Conservation (phyloP, 1,140 invertebrate species). For the Lasioglossum baleicum region DNA sequence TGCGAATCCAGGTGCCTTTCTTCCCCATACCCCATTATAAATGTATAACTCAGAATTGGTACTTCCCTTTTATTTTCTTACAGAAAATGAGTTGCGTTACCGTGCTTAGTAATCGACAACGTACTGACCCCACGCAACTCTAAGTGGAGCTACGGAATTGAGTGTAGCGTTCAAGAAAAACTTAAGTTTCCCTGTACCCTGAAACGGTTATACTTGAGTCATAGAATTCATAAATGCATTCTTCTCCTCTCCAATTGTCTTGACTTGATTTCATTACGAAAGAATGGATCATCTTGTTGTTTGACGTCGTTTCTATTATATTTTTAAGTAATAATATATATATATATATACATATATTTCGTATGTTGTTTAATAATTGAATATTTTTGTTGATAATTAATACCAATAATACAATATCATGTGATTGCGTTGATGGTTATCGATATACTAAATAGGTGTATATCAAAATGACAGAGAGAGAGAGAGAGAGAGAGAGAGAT, state of each 20-base stretch:
- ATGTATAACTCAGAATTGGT: constrained; percentile 27
- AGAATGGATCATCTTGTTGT: constrained; percentile 75
- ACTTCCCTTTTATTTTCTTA: constrained; percentile 7
- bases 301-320: constrained; percentile 67
- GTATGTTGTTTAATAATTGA: constrained; percentile 67
- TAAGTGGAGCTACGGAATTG: constrained; percentile 60
- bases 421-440: constrained; percentile 69
- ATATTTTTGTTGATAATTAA: constrained; percentile 72
- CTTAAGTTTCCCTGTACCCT: constrained; percentile 29
- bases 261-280: constrained; percentile 77
- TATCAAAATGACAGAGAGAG: constrained; percentile 60
- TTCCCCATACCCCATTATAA: constrained; percentile 12
- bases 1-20: constrained; percentile 67
- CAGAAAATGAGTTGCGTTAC: neutral
- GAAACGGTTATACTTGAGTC: constrained; percentile 11
- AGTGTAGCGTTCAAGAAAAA: constrained; percentile 63
- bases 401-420: constrained; percentile 63
- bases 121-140: constrained; percentile 70
- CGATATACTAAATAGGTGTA: constrained; percentile 58
- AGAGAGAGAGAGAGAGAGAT: constrained; percentile 67
- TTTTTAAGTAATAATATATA: constrained; percentile 63
- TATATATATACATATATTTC: constrained; percentile 62
- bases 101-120: constrained; percentile 26
- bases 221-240: constrained; percentile 32
- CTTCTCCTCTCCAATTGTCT: constrained; percentile 24